phyloP scores from a whole-genome alignment of 2,113 vertebrate genomes.

The Stegastes partitus region DNA sequence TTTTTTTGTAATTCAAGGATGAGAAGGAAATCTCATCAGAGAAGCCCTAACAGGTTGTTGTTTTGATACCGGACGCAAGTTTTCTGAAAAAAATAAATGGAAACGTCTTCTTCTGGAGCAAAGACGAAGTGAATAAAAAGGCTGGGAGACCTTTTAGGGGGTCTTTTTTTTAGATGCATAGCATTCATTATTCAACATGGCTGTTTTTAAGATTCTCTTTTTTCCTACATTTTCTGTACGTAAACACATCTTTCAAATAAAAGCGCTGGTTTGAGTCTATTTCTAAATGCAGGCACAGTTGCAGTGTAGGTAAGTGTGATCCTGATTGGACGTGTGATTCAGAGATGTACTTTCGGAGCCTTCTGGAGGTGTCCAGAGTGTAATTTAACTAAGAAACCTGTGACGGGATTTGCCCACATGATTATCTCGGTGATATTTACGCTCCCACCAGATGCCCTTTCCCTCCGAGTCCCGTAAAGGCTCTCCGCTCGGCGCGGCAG shows the following conservation, averaged over 20 bases:
- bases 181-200: background rate
- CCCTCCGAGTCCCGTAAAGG: constrained; percentile 4
- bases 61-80: background rate
- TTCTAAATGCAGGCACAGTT: constrained; percentile 42
- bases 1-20: background rate
- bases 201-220: background rate
- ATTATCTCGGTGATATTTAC: constrained; percentile 53
- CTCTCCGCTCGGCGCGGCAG: constrained; percentile 23
- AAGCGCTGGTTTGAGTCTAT: constrained; percentile 5
- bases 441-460: constrained; percentile 63
- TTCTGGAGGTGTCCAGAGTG: constrained; percentile 41
- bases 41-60: background rate
- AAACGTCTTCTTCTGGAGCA: background rate
- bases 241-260: background rate
- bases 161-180: background rate
- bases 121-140: background rate
- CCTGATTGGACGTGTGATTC: constrained; percentile 54
- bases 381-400: constrained; percentile 31
- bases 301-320: constrained; percentile 47
- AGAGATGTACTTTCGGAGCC: constrained; percentile 42
- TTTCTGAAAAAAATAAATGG: background rate
- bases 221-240: too few relatives aligned
- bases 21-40: constrained; percentile 11
- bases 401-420: constrained; percentile 45
- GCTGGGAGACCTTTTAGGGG: background rate